phyloP scores from a whole-genome alignment of 2,888 invertebrate species.

The Amorpha juglandis region DNA sequence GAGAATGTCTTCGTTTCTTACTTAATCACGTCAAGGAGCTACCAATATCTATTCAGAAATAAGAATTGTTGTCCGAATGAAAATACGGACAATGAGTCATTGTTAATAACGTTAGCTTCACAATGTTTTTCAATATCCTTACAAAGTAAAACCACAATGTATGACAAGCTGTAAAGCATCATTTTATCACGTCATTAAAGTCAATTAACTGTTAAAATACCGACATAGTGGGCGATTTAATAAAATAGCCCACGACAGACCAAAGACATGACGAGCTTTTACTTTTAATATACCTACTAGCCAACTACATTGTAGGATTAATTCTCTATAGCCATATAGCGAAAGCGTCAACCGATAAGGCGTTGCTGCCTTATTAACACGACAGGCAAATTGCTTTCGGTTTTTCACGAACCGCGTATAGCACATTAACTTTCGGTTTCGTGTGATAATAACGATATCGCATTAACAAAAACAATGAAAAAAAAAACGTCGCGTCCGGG shows the following conservation, averaged over 20 bases:
- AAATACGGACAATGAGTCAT: constrained; percentile 7
- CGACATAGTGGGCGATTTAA: constrained; percentile 31
- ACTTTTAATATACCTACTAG: constrained; percentile 35
- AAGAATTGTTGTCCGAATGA: not conserved
- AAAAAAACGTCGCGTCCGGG: constrained; percentile 68
- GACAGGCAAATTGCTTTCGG: constrained; percentile 59
- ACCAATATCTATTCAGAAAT: not conserved
- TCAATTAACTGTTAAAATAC: constrained; percentile 7
- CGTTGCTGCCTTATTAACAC: constrained; percentile 51
- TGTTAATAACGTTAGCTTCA: not conserved
- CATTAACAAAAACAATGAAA: constrained; percentile 76
- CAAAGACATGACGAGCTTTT: constrained; percentile 22
- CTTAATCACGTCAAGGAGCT: not conserved
- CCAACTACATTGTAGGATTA: constrained; percentile 38
- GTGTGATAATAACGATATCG: constrained; percentile 67
- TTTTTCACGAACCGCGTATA: constrained; percentile 63
- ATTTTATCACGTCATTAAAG: constrained; percentile 19
- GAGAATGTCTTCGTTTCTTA: not conserved
- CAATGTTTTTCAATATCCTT: not conserved
- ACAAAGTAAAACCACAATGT: constrained; percentile 4
- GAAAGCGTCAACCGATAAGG: constrained; percentile 47
- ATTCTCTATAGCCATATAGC: constrained; percentile 41
- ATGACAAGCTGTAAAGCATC: constrained; percentile 9
- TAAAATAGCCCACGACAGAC: constrained; percentile 30
- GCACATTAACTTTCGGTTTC: constrained; percentile 75